Evolutionary conservation across 2,888 invertebrate species (phyloP), one percentile per base, ranked within the genome.

Genomic region (Epinotia demarniana): DNA sequence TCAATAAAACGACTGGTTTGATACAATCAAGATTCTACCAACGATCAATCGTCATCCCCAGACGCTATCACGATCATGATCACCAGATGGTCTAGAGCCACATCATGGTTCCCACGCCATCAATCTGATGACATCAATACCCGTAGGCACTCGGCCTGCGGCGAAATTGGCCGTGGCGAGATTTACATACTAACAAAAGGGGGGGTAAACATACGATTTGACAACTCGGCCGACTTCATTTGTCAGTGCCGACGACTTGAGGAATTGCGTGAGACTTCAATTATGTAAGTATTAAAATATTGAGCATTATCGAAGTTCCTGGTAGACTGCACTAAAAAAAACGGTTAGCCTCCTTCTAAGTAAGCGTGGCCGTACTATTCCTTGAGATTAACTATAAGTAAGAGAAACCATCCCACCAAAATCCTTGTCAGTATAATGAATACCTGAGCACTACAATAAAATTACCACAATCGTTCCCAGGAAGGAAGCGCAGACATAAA

Each of bases 91-190:
- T 5, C 46, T 46, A 46, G 39, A 39, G 46, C 53, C 53, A 53
- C 53, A 13, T 53, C 13, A 8, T 39, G 39, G 39, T 53, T 81
- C 88, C 87, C 81, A 88, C 88, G 81, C 77, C 77, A 77, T 75
- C 78, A 77, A 75, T 81, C 78, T 79, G 75, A 75, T 79, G 81
- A 79, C 77, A 79, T 83, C 81, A 83, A 80, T 79, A 78, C 77
- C 86, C 85, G 81, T 84, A n/a, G n/a, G n/a, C n/a, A 86, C 82
- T 85, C 79, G 83, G 80, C 85, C 86, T 86, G 84, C 81, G 81
- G 79, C 81, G 83, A 87, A 86, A 86, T 86, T 85, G 83, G 77
- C 83, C 84, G 79, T 84, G 81, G 82, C 79, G 76, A 64, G 68
- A 81, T 81, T 81, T 80, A 79, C 79, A 80, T 79, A 75, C 58